Evolutionary conservation across 2,113 vertebrate species (phyloP).

Genomic region (Centropus bengalensis): DNA sequence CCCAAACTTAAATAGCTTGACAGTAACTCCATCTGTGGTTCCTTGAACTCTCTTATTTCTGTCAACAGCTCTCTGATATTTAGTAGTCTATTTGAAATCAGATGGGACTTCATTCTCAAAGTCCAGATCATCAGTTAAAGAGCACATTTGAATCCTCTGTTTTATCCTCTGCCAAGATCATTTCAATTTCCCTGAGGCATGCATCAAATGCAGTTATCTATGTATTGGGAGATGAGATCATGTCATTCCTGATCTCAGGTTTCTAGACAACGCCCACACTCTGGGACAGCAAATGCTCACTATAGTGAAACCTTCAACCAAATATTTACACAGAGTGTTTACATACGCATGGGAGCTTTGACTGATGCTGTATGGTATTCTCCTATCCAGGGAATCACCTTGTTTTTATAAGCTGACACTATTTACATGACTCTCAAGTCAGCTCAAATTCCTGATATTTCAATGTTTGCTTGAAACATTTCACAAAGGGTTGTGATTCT

Average conservation of each 20-base stretch:
- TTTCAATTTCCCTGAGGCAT: slow-evolving; percentile 64
- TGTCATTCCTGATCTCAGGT: slow-evolving; percentile 69
- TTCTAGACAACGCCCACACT: slow-evolving; percentile 63
- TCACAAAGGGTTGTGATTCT: slow-evolving; percentile 40
- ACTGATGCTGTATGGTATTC: not conserved
- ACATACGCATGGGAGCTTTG: slow-evolving; percentile 58
- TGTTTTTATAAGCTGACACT: slow-evolving; percentile 71
- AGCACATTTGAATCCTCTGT: slow-evolving; percentile 63
- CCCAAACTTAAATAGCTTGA: slow-evolving; percentile 61
- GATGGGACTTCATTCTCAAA: slow-evolving; percentile 60
- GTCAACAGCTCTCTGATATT: slow-evolving; percentile 67
- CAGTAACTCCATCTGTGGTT: slow-evolving; percentile 63
- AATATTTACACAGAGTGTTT: slow-evolving; percentile 68
- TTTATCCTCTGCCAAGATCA: slow-evolving; percentile 63
- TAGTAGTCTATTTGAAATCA: slow-evolving; percentile 71
- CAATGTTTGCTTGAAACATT: slow-evolving; percentile 63
- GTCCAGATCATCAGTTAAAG: slow-evolving; percentile 68
- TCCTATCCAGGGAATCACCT: slow-evolving; percentile 64
- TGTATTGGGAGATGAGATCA: slow-evolving; percentile 65
- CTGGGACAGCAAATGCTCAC: slow-evolving; percentile 50
- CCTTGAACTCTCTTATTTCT: slow-evolving; percentile 62
- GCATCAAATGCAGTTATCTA: slow-evolving; percentile 68
- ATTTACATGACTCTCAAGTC: slow-evolving; percentile 70
- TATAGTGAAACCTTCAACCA: slow-evolving; percentile 53
- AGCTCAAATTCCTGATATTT: slow-evolving; percentile 61